phyloP scores from a whole-genome alignment of 2,888 invertebrate species.

The Girardia tigrina region DNA sequence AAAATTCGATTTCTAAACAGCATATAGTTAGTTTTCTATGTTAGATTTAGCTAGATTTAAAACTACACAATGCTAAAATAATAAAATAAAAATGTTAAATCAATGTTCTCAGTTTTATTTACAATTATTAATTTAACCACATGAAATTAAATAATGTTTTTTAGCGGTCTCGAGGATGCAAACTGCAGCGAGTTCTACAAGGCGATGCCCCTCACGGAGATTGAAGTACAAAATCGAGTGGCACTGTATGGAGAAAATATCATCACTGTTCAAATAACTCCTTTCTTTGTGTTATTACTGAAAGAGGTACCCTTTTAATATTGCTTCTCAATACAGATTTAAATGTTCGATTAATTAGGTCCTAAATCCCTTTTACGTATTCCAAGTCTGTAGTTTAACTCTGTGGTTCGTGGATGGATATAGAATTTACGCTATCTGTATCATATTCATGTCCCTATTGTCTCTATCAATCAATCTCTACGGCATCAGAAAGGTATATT shows the following conservation, averaged over 20 bases:
- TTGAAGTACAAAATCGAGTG: background rate
- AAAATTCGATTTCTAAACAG: no score
- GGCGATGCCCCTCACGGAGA: background rate
- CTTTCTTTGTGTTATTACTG: conserved; percentile 30
- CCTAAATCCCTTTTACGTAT: conserved; percentile 73
- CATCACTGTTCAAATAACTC: conserved; percentile 34
- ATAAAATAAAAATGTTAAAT: no score
- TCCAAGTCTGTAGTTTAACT: conserved; percentile 68
- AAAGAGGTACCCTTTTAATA: conserved; percentile 39
- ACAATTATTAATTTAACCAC: no score
- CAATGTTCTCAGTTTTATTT: no score
- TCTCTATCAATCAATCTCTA: conserved; percentile 62
- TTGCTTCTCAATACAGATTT: no score
- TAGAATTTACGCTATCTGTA: conserved; percentile 69
- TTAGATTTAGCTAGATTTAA: no score
- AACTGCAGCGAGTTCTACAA: conserved; percentile 35
- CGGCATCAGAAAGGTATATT: conserved; percentile 65
- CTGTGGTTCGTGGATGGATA: conserved; percentile 74
- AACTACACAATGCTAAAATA: no score
- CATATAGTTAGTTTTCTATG: no score
- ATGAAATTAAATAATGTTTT: no score
- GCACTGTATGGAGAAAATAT: conserved; percentile 33
- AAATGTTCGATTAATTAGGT: no score
- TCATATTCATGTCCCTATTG: conserved; percentile 65
- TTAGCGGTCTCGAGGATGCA: conserved; percentile 32